Percentiles rank a stretch among this genome's conserved stretches.
These are phyloP conservation scores for Misgurnus mizolepis DNA, from an alignment of 2,113 vertebrate species.

Conservation along the genomic window DNA sequence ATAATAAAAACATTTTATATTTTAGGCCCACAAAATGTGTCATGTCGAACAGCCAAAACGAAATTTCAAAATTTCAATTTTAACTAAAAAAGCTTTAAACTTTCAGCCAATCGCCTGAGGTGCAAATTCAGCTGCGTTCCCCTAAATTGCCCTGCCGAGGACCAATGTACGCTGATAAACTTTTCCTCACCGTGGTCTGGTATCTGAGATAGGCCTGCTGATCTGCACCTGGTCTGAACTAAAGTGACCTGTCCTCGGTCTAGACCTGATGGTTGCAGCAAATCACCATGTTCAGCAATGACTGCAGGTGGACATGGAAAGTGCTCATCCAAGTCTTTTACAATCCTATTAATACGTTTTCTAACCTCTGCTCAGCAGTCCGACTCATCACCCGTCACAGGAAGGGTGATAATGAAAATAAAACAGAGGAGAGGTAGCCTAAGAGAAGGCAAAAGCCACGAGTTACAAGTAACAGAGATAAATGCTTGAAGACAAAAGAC, in stretches of 20 bases:
- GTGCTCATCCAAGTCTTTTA: conserved; percentile 4
- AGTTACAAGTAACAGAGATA: background rate
- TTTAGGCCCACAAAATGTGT: no score
- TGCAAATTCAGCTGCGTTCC: no score
- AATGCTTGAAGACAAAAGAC: background rate
- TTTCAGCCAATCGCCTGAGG: no score
- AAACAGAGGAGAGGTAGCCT: conserved; percentile 1
- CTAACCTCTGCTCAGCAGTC: conserved; percentile 9
- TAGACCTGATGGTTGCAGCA: conserved; percentile 9
- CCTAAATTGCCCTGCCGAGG: no score
- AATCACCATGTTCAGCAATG: conserved; percentile 6
- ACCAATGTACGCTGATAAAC: no score
- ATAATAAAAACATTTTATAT: no score
- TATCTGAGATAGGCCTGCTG: background rate
- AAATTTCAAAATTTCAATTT: no score
- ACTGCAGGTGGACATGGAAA: conserved; percentile 34
- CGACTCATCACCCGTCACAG: conserved; percentile 18
- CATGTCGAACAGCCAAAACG: no score
- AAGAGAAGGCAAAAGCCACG: background rate
- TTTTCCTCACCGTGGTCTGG: background rate
- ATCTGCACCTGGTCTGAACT: conserved; percentile 43
- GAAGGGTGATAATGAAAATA: conserved; percentile 33
- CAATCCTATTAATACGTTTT: conserved; percentile 32
- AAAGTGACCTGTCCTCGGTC: conserved; percentile 21
- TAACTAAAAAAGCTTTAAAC: no score